phyloP scores from a whole-genome alignment of 1,140 invertebrate species.

The Pseudomyrmex gracilis region DNA sequence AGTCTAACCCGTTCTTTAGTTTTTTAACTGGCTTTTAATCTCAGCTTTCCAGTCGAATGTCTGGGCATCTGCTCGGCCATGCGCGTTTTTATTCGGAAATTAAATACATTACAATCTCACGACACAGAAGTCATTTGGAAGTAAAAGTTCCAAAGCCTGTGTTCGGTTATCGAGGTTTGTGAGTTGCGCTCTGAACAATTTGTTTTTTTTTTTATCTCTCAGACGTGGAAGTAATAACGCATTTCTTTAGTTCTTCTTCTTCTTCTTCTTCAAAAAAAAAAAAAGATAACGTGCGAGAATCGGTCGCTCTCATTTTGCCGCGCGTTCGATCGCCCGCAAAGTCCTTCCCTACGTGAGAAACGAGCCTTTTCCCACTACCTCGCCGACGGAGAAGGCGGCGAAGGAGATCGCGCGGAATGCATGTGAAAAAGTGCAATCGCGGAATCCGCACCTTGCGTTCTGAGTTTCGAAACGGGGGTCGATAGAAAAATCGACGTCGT shows the following conservation, averaged over 20 bases:
- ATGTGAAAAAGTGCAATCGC: constrained; percentile 59
- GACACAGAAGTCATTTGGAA: not conserved
- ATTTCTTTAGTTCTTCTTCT: not conserved
- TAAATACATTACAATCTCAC: constrained; percentile 13
- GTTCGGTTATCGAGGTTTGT: not conserved
- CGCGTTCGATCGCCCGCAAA: constrained; percentile 29
- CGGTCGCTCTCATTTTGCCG: not conserved
- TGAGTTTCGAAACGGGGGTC: constrained; percentile 46
- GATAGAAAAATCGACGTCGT: constrained; percentile 62
- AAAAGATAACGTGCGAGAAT: not conserved
- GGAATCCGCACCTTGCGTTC: constrained; percentile 37
- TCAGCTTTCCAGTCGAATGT: constrained; percentile 33
- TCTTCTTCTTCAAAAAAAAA: too few relatives aligned
- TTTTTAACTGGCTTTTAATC: constrained; percentile 48
- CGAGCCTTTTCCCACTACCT: constrained; percentile 57
- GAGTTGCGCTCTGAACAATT: not conserved
- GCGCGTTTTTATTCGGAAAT: constrained; percentile 32
- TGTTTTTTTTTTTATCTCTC: not conserved
- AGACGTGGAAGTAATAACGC: not conserved
- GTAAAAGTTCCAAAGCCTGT: not conserved
- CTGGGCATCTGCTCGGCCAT: constrained; percentile 6
- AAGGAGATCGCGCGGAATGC: constrained; percentile 58
- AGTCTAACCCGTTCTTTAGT: constrained; percentile 46
- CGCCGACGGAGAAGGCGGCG: constrained; percentile 29
- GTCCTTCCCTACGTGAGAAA: constrained; percentile 46